These are phyloP conservation scores for Brachyptera putata DNA, from an alignment of 2,888 invertebrate genomes.

Conservation along the genomic window DNA sequence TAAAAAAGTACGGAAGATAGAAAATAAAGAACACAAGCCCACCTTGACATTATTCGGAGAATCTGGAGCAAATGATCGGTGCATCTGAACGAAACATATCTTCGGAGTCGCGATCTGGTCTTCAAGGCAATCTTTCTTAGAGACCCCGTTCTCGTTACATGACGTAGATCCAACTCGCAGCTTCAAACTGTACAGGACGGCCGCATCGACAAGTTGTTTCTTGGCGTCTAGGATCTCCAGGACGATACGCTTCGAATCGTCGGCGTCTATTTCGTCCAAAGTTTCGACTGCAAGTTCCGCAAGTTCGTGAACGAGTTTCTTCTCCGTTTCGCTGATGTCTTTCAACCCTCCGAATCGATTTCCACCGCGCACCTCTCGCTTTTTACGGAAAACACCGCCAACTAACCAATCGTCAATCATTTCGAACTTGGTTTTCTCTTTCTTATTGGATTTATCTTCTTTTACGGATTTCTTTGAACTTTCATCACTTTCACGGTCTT, in stretches of 20 bases:
- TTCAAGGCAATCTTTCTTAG: conserved; percentile 21
- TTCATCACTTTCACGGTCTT: no score
- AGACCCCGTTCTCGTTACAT: conserved; percentile 25
- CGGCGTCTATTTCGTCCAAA: conserved; percentile 50
- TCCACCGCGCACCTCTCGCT: conserved; percentile 30
- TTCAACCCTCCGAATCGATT: conserved; percentile 35
- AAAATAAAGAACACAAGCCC: background rate
- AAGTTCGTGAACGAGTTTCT: conserved; percentile 41
- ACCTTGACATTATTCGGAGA: conserved; percentile 36
- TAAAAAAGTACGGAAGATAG: no score
- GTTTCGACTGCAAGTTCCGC: conserved; percentile 48
- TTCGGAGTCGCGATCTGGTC: conserved; percentile 26
- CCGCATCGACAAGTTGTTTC: conserved; percentile 37
- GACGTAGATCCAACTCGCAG: conserved; percentile 28
- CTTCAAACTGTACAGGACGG: conserved; percentile 30
- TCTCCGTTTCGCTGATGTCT: conserved; percentile 36
- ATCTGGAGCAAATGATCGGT: conserved; percentile 36
- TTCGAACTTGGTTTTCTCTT: background rate
- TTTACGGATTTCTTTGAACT: no score
- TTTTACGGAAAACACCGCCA: background rate
- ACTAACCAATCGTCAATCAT: background rate
- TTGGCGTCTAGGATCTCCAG: conserved; percentile 47
- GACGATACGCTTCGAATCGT: conserved; percentile 48
- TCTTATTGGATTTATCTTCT: no score
- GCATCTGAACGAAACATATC: conserved; percentile 31